These are phyloP conservation scores for Ormyrus rosae DNA, from an alignment of 2,888 invertebrate species.

Conservation along the genomic window DNA sequence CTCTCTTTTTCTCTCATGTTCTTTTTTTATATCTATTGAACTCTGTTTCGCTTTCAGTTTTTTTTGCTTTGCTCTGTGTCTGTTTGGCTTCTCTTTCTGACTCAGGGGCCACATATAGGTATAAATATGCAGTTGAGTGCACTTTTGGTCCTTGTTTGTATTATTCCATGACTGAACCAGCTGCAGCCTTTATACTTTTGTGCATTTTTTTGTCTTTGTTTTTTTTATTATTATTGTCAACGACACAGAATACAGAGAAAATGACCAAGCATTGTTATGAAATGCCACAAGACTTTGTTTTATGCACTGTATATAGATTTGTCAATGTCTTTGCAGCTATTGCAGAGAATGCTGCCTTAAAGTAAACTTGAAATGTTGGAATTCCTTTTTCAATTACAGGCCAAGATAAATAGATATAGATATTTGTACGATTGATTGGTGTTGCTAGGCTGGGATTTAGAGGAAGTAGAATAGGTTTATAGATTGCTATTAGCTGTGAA, in stretches of 20 bases:
- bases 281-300: conserved; percentile 47
- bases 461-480: conserved; percentile 46
- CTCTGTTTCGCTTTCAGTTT: conserved; percentile 44
- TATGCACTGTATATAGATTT: conserved; percentile 45
- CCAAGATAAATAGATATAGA: conserved; percentile 59
- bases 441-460: conserved; percentile 52
- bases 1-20: conserved; percentile 35
- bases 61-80: conserved; percentile 48
- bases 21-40: conserved; percentile 33
- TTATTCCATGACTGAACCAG: conserved; percentile 53
- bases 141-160: conserved; percentile 56
- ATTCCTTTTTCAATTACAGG: conserved; percentile 58
- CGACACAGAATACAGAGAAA: conserved; percentile 42
- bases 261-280: conserved; percentile 55
- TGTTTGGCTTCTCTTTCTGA: conserved; percentile 54
- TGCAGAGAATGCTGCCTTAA: conserved; percentile 47
- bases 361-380: conserved; percentile 56
- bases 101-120: conserved; percentile 47
- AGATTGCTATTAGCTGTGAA: conserved; percentile 52
- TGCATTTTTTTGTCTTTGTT: conserved; percentile 37
- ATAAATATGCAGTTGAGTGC: conserved; percentile 46
- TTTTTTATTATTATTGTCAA: conserved; percentile 45
- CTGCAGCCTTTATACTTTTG: conserved; percentile 40
- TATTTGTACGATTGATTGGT: conserved; percentile 54
- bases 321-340: conserved; percentile 55